Base-by-base conservation (phyloP, 2,888 invertebrate genomes). In the Arge pagana region DNA sequence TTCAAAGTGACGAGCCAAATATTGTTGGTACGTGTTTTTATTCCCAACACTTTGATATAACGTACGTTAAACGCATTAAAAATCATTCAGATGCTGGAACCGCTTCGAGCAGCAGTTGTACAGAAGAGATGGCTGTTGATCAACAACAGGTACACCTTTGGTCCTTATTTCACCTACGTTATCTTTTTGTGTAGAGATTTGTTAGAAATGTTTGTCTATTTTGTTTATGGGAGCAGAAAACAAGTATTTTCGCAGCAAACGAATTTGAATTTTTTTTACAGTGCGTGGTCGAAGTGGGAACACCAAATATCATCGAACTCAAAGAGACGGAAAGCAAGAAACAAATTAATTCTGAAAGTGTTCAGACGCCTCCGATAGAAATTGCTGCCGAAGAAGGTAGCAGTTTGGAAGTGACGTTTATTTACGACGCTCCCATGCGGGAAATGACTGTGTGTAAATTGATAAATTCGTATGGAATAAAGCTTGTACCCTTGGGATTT, bases 361-460 rank as follows among this genome's bases (percentile, higher is more conserved):
- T 13, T 10, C 23, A 31, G 11, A n/a, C 3, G 15, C 13, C 45
- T 35, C 54, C 64, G 43, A 43, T 35, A 16, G 31, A 31, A 26
- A 35, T 51, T 11, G 30, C 24, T 40, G 60, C 64, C 33, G 74
- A 77, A 28, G 76, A 76, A 54, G 58, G 72, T 48, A 76, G 95
- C 4, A 86, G 88, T 56, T 81, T 96, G 57, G 94, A 96, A 78
- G 85, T 95, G 55, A 91, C 93, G 5, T 83, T 96, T 68, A 80
- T 91, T 24, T 96, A 95, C 74, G 94, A 95, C 73, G 90, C 93
- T 10, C 91, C 92, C 5, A 90, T 93, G 79, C 84, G 92, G 54
- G 91, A 90, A 78, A 93, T 96, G 91, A 92, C 92, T 36, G 89
- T 75, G 16, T 4, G 36, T 48, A 11, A 28, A 28, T n/a, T 28